Base-by-base conservation (phyloP, 2,888 invertebrate species). In the Pharmacophagus antenor region DNA sequence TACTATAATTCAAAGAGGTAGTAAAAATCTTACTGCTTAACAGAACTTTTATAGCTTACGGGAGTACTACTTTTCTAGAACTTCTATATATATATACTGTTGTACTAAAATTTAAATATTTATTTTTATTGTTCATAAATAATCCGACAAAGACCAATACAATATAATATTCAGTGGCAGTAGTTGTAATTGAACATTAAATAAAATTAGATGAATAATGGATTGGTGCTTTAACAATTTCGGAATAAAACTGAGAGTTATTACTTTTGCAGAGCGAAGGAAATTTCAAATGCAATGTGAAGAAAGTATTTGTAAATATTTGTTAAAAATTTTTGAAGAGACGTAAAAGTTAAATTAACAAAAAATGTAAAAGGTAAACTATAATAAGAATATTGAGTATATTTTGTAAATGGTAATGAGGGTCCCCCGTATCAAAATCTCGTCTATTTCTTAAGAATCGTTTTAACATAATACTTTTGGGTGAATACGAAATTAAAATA, bases 1-100 rank as follows among this genome's bases (percentile, higher is more conserved):
- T 25, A n/a, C 17, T 49, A 25, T 25, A 25, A 49, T 23, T 25
- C 44, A 22, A 18, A 23, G 25, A 49, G 8, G 23, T 49, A 49
- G 25, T 49, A 49, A 49, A 49, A 49, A 49, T 25, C 25, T 8
- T 17, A n/a, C 22, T 25, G 15, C 25, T 17, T 10, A 10, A 8
- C 2, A 25, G 23, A 49, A 27, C 31, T 27, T 20, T 50, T 31
- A 31, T 50, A 27, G 20, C 27, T 50, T 50, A 5, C 10, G 17
- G 18, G 27, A 20, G 17, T 6, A 20, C 4, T 1, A 31, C 27
- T 50, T 20, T 50, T 20, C 27, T 50, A 50, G 31, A 31, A 50
- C 50, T 50, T n/a, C 20, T 50, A 20, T 12, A 6, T 18, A 12
- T 31, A 20, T 7, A 31, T 20, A 27, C 18, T 50, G 27, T 31